phyloP scores from a whole-genome alignment of 2,797 vertebrate genomes.

The Pangasius krempfi region DNA sequence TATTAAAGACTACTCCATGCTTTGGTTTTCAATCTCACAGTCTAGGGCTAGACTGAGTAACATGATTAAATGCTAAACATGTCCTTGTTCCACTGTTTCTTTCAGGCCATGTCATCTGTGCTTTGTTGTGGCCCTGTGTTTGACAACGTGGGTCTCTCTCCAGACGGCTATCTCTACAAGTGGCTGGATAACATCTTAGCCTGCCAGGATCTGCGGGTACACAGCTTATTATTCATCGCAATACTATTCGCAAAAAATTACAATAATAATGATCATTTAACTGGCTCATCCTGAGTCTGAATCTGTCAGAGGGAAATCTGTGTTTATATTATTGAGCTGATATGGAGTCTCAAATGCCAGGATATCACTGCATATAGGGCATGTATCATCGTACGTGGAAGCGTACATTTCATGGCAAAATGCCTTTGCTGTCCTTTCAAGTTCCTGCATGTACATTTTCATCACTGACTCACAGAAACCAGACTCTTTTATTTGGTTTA shows the following conservation, averaged over 20 bases:
- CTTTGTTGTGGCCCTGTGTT: slow-evolving; percentile 97
- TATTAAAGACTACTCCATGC: neutral
- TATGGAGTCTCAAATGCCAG: neutral
- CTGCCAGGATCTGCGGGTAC: slow-evolving; percentile 93
- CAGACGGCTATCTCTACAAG: slow-evolving; percentile 97
- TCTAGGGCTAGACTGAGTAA: too few relatives aligned
- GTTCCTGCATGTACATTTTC: neutral
- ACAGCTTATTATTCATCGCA: slow-evolving; percentile 29
- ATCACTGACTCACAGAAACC: neutral
- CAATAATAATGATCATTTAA: neutral
- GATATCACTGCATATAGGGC: neutral
- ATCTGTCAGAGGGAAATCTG: neutral
- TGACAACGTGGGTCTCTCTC: slow-evolving; percentile 96
- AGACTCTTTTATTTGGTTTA: neutral
- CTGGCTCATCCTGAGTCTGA: neutral
- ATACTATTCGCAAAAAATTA: neutral
- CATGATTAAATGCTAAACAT: neutral
- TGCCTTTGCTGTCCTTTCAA: neutral
- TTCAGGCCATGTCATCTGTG: slow-evolving; percentile 93
- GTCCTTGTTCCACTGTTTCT: slow-evolving; percentile 21
- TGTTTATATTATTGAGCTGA: slow-evolving; percentile 1
- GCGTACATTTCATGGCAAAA: neutral
- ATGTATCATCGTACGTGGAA: neutral
- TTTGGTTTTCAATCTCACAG: neutral
- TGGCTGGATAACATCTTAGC: slow-evolving; percentile 99